phyloP scores from a whole-genome alignment of 2,888 invertebrate genomes.

The Euzophera pinguis region DNA sequence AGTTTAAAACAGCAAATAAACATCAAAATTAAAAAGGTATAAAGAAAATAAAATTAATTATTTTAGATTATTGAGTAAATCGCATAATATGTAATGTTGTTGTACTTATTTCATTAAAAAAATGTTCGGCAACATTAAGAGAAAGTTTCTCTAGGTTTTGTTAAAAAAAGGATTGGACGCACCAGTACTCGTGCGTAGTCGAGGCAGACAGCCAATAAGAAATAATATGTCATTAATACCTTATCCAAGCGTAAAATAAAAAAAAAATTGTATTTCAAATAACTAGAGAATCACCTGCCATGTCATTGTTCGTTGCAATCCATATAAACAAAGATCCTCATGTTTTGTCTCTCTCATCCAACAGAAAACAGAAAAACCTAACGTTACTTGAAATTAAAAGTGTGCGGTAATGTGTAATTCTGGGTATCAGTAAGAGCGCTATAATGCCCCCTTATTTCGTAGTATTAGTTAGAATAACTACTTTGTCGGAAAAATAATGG shows the following conservation, averaged over 20 bases:
- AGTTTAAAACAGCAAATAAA: no score
- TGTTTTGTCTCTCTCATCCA: background rate
- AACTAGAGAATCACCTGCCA: conserved; percentile 2
- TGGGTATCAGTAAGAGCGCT: conserved; percentile 1
- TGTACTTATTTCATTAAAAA: no score
- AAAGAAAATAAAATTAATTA: no score
- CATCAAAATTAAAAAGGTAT: no score
- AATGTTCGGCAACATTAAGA: no score
- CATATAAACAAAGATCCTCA: background rate
- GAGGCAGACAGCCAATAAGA: no score
- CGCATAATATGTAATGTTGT: no score
- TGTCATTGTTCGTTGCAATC: conserved; percentile 5
- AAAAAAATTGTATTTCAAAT: background rate
- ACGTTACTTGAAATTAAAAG: background rate
- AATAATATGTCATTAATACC: background rate
- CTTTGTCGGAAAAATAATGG: conserved; percentile 9
- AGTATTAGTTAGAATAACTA: conserved; percentile 4
- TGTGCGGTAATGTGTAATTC: background rate
- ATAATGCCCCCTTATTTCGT: background rate
- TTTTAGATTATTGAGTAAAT: no score
- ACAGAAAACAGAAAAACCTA: background rate
- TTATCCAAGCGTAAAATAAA: background rate
- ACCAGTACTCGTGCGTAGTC: no score
- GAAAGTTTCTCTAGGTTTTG: no score
- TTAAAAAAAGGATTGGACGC: no score